Percentiles rank a stretch among this genome's conserved stretches.
These are phyloP conservation scores for Callocephalon fimbriatum DNA, from an alignment of 2,113 vertebrate genomes.

Conservation along the genomic window DNA sequence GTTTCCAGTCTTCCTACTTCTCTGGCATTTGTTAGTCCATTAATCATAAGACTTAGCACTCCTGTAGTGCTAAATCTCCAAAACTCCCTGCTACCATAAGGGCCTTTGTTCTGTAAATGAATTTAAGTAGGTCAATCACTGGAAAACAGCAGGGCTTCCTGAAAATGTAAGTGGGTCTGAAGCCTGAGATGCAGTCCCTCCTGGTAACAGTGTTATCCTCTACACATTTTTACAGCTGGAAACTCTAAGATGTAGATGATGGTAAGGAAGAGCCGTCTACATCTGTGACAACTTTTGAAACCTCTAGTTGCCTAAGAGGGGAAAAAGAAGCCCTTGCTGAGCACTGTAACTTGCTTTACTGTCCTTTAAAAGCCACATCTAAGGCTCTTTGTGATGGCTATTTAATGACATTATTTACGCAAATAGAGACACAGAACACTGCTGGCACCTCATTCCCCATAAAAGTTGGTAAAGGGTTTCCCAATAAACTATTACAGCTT, in stretches of 20 bases:
- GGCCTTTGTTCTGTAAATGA: background rate
- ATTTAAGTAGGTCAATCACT: background rate
- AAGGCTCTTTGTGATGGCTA: background rate
- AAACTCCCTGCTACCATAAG: background rate
- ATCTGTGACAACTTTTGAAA: background rate
- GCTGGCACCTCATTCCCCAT: background rate
- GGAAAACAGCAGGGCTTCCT: background rate
- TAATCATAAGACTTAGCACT: background rate
- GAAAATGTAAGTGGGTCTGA: background rate
- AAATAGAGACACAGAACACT: background rate
- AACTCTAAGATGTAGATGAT: background rate
- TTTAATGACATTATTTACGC: background rate
- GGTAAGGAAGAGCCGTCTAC: background rate
- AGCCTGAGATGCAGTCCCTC: background rate
- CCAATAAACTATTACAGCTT: background rate
- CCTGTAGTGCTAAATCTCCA: background rate
- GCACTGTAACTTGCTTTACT: background rate
- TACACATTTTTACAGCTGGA: background rate
- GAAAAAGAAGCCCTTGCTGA: background rate
- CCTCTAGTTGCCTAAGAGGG: fast-evolving
- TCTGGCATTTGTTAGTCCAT: background rate
- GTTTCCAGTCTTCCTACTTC: slow-evolving; percentile 5
- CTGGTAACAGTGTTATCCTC: background rate
- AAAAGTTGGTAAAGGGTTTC: background rate
- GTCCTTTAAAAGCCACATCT: background rate